A percentile compares a stretch with the other conserved stretches of the same genome.
Evolutionary conservation across 2,888 invertebrate species (phyloP).

Genomic region (Leptinotarsa tumamoca): DNA sequence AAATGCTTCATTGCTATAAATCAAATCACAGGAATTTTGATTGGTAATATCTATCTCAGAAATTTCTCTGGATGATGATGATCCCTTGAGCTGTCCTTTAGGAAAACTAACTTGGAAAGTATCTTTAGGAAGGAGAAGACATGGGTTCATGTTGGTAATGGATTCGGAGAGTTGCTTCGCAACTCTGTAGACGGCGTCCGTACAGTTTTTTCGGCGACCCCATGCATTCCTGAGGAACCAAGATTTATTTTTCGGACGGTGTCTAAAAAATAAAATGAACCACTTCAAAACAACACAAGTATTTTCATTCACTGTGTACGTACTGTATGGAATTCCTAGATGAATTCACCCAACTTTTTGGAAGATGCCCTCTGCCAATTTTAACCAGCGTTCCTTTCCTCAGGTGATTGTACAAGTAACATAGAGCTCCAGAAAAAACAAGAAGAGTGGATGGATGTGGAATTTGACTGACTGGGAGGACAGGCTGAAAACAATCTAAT

Average conservation of each 20-base stretch:
- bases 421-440: conserved; percentile 41
- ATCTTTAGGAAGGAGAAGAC: conserved; percentile 37
- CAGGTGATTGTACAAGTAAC: conserved; percentile 40
- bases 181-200: conserved; percentile 46
- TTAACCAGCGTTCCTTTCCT: conserved; percentile 43
- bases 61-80: conserved; percentile 4
- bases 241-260: conserved; percentile 43
- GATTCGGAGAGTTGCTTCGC: conserved; percentile 46
- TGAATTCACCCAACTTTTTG: neutral
- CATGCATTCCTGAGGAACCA: conserved; percentile 50
- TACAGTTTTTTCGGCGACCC: conserved; percentile 47
- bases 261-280: conserved; percentile 27
- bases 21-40: conserved; percentile 26
- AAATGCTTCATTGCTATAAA: conserved; percentile 23
- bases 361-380: conserved; percentile 38
- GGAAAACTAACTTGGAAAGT: conserved; percentile 44
- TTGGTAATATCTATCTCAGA: neutral
- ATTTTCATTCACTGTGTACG: neutral
- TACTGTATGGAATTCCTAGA: conserved; percentile 17
- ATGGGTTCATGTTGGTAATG: conserved; percentile 41
- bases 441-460: conserved; percentile 38
- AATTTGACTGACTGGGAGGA: conserved; percentile 26
- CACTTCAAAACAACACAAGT: neutral
- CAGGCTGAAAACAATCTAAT: conserved; percentile 30
- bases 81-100: conserved; percentile 4